Evolutionary conservation across 1,140 invertebrate species (phyloP), one percentile per base, ranked within the genome.

Genomic region (Schmidtea mediterranea): DNA sequence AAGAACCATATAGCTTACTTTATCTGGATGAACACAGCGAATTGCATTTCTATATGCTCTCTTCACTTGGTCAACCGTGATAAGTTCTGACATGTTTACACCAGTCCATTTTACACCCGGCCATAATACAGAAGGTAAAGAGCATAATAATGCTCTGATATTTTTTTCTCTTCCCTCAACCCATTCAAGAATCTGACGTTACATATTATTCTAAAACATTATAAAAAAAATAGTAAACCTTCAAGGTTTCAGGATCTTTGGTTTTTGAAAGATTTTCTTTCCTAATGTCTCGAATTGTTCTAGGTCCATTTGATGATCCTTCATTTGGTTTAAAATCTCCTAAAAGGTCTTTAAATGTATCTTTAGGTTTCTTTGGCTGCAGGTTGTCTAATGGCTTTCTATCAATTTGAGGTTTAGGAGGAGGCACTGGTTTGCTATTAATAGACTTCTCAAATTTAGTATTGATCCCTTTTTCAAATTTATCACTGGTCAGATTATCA

Each of bases 11-110:
- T n/a, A 32, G 22, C 43, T 61, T 68, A 89, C 84, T 74, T 98
- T 98, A 61, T 98, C 92, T 0, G 92, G 90, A 73, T 97, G 90
- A 24, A 94, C 82, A 43, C 82, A 80, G 12, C 97, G 70, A 57
- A 87, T 92, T 18, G 90, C 90, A 62, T 80, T 83, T 36, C 84
- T 71, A 65, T 97, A 98, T 36, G 76, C 74, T 59, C 90, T 90
- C 63, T 95, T 97, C 12, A 95, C 89, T 65, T 95, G 82, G 2
- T 75, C 76, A 6, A 80, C 65, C 0, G 77, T 74, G 0, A 97
- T 79, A 19, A 98, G 70, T 50, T 89, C 80, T 57, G 82, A 76
- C 82, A 98, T 95, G 53, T 87, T 80, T 55, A 78, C 77, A 52
- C 78, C 77, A 51, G 76, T 73, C 89, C 89, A 97, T 53, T 79